Percentiles rank a stretch among this genome's conserved stretches.
Evolutionary conservation across 2,797 vertebrate species (phyloP).

Genomic region (Anolis apletophallus): DNA sequence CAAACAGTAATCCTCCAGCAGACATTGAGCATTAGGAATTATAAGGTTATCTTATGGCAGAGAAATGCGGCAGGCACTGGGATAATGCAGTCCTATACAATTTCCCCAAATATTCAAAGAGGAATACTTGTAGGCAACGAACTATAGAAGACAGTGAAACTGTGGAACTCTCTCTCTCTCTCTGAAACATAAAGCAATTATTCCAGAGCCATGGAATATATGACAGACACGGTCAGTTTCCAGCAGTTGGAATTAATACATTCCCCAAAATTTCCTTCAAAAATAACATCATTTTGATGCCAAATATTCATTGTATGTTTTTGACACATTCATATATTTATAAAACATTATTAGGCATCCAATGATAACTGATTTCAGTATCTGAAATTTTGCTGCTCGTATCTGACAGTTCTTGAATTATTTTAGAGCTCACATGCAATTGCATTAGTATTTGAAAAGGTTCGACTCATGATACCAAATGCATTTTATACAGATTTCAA

Average conservation of each 20-base stretch:
- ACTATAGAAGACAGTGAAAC: not conserved
- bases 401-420: not conserved
- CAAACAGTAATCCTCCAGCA: conserved; percentile 49
- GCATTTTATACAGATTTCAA: not conserved
- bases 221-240: not conserved
- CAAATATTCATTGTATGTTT: not conserved
- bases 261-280: not conserved
- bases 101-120: conserved; percentile 12
- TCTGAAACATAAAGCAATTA: not conserved
- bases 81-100: conserved; percentile 28
- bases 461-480: not conserved
- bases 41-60: conserved; percentile 40
- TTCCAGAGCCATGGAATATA: not conserved
- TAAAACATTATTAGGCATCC: not conserved
- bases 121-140: conserved; percentile 25
- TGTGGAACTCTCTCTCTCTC: conserved; percentile 1
- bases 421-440: not conserved
- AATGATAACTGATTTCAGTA: not conserved
- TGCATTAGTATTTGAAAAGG: not conserved
- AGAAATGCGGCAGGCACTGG: not conserved
- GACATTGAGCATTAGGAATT: conserved; percentile 50
- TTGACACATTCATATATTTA: not conserved
- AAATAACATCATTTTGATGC: not conserved
- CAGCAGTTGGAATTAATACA: not conserved
- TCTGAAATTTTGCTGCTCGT: not conserved